phyloP scores from a whole-genome alignment of 2,797 vertebrate species.

The Enteromius viviparus region DNA sequence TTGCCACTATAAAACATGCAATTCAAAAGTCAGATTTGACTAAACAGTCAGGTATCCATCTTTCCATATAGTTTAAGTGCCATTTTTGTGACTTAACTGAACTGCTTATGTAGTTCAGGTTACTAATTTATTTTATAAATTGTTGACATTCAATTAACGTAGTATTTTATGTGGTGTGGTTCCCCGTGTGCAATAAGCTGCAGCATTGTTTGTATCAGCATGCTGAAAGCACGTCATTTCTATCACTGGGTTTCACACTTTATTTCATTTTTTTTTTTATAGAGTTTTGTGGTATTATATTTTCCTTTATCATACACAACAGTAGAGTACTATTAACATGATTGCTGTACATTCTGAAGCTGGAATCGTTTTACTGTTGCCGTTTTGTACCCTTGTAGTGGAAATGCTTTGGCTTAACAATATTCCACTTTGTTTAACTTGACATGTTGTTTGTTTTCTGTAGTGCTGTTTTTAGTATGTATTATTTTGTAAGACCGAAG shows the following conservation, averaged over 20 bases:
- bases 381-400: constrained; percentile 27
- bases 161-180: constrained; percentile 25
- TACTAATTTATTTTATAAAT: neutral
- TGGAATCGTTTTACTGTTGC: constrained; percentile 33
- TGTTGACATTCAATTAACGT: constrained; percentile 5
- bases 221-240: constrained; percentile 30
- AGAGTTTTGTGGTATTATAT: neutral
- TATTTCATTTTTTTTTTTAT: neutral
- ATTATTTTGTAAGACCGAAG: neutral
- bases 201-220: constrained; percentile 34
- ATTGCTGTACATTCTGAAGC: constrained; percentile 3
- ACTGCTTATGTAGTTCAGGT: neutral
- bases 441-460: constrained; percentile 32
- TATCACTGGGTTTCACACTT: constrained; percentile 35
- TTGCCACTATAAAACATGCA: neutral
- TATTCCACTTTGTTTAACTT: neutral
- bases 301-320: neutral
- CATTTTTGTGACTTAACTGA: constrained; percentile 26
- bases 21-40: constrained; percentile 4
- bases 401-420: neutral
- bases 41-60: constrained; percentile 26
- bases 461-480: constrained; percentile 24
- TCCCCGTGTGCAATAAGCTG: constrained; percentile 43
- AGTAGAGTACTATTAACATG: constrained; percentile 8
- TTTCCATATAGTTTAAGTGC: constrained; percentile 9